Evolutionary conservation across 2,113 vertebrate species (phyloP).

Genomic region (Menidia beryllina): DNA sequence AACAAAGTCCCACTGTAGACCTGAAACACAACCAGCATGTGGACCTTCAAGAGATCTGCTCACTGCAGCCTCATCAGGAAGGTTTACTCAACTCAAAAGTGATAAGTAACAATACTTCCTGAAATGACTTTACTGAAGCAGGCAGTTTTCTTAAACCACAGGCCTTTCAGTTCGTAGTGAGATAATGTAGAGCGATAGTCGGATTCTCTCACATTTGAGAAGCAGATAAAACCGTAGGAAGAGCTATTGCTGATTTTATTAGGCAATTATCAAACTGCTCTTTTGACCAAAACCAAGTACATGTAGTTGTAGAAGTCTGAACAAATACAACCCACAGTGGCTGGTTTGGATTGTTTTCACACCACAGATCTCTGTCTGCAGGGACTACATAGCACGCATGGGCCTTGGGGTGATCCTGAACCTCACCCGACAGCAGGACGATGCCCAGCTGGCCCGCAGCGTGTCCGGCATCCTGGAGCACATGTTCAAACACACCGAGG

Average conservation of each 20-base stretch:
- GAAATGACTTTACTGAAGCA: neutral
- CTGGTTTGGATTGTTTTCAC: neutral
- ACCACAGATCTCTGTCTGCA: slow-evolving; percentile 54
- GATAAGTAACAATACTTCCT: no score
- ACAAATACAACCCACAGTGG: no score
- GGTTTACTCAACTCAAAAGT: no score
- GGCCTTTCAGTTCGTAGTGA: neutral
- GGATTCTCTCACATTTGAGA: neutral
- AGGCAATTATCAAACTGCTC: neutral
- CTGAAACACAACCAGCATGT: no score
- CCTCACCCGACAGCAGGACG: slow-evolving; percentile 88
- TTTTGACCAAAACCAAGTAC: neutral
- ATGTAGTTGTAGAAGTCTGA: neutral
- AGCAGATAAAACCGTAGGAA: neutral
- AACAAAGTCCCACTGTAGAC: no score
- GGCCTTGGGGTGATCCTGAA: slow-evolving; percentile 94
- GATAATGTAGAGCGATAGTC: neutral
- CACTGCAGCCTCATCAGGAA: no score
- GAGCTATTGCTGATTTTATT: neutral
- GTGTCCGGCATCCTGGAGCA: slow-evolving; percentile 95
- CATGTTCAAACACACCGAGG: slow-evolving; percentile 99
- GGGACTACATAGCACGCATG: slow-evolving; percentile 92
- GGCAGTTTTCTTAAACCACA: neutral
- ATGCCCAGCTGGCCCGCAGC: slow-evolving; percentile 87
- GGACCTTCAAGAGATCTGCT: no score